Base-by-base conservation (phyloP, 1,140 invertebrate genomes). In the Lepidurus couesii region DNA sequence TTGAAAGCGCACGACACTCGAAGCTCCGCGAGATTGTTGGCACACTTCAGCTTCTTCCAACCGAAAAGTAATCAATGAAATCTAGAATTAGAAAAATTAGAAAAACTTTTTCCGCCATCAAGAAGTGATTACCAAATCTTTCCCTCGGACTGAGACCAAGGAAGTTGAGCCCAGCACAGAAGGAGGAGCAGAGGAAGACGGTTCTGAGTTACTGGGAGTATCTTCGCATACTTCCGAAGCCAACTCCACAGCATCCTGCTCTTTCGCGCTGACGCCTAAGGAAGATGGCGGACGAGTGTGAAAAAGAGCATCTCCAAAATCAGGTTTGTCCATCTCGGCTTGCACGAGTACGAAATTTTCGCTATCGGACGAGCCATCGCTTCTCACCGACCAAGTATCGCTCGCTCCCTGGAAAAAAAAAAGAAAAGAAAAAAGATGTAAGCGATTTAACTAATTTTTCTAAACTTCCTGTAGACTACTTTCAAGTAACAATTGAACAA, bases 191-290 rank as follows among this genome's bases (percentile, higher is more conserved):
- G 75, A 75, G 42, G 53, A 77, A 43, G 77, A 78, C 26, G 75
- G 47, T 42, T 80, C 80, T 34, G 75, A 75, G 75, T 45, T 75
- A n/a, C 44, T 77, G n/a, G 73, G 78, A 6, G 77, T 76, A n/a
- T 94, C 92, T 84, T 96, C 94, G 34, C 93, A 88, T 13, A 94
- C 92, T 84, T 97, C 95, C 53, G 90, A 91, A 8, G 93, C 95
- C 34, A 94, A 89, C 84, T 96, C 95, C 1, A 86, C 43, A 91
- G 90, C 1, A 7, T 84, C 84, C 6, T 82, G 81, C 34, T 81
- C 82, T 9, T 84, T 83, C 47, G 82, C 6, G 4, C 13, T 75
- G 1, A 43, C 8, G 53, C 42, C 65, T 16, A 74, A 7, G 8
- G 53, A 65, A 24, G 21, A 45, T 4, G 53, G 53, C n/a, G 34